A percentile compares a stretch with the other conserved stretches of the same genome.
phyloP scores from a whole-genome alignment of 2,113 vertebrate genomes.

The Caretta caretta region DNA sequence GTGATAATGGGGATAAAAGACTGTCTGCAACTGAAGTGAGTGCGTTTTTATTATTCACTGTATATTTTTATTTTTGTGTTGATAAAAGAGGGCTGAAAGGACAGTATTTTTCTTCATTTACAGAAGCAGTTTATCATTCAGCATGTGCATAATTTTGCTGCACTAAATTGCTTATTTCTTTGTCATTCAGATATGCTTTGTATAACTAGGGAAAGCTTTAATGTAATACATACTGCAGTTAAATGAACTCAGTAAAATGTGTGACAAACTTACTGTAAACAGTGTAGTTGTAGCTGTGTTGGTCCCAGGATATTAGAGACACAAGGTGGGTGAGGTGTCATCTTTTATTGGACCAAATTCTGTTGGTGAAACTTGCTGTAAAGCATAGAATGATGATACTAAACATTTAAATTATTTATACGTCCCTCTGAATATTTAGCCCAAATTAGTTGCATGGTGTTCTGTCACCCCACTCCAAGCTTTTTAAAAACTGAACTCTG shows the following conservation, averaged over 20 bases:
- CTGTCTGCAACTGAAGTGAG: constrained; percentile 96
- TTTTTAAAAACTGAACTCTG: neutral
- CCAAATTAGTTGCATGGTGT: neutral
- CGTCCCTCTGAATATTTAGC: neutral
- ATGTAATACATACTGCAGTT: neutral
- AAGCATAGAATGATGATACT: neutral
- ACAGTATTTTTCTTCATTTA: neutral
- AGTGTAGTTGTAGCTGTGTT: too few species aligned
- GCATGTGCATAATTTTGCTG: neutral
- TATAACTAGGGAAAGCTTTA: neutral
- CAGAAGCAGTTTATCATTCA: neutral
- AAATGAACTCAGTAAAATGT: neutral
- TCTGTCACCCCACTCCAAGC: neutral
- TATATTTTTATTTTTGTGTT: neutral
- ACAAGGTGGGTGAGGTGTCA: neutral
- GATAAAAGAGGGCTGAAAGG: neutral
- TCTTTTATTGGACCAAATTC: too few species aligned
- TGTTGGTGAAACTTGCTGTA: too few species aligned
- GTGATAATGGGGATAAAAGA: constrained; percentile 98
- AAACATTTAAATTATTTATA: neutral
- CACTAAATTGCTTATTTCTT: neutral
- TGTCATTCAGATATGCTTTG: neutral
- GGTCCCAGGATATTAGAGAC: too few species aligned
- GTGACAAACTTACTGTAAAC: neutral
- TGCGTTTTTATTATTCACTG: constrained; percentile 11